Percentiles rank a stretch among this genome's conserved stretches.
Conservation (phyloP, 2,113 vertebrate species). For the Dendropsophus ebraccatus region DNA sequence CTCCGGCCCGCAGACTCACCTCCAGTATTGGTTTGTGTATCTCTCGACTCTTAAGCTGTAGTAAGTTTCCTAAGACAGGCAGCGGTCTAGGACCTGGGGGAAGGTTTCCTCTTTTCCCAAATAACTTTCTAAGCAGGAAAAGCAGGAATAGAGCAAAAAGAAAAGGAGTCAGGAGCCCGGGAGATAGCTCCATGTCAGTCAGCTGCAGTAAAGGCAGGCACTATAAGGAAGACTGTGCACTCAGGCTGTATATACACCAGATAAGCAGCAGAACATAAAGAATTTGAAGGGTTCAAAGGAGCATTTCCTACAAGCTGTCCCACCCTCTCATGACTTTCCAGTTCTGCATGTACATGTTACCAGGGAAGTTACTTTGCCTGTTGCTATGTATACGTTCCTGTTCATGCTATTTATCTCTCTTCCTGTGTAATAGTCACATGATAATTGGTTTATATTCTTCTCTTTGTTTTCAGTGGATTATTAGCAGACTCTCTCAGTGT, state of each 20-base stretch:
- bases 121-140: not conserved
- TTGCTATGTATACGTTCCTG: not conserved
- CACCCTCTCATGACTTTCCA: not conserved
- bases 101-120: conserved; percentile 29
- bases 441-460: no score
- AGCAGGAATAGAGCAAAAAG: not conserved
- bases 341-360: not conserved
- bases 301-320: conserved; percentile 36
- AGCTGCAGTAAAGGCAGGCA: not conserved
- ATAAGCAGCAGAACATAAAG: not conserved
- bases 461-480: no score
- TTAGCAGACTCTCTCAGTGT: no score
- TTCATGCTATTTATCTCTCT: no score
- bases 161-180: not conserved
- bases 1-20: not conserved
- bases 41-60: conserved; percentile 33
- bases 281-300: conserved; percentile 31
- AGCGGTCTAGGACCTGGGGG: conserved; percentile 31
- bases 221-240: not conserved
- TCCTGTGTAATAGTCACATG: no score
- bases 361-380: not conserved
- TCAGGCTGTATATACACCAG: not conserved
- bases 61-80: conserved; percentile 19
- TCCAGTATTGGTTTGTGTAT: conserved; percentile 7
- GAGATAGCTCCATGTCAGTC: conserved; percentile 9